These are phyloP conservation scores for Nysson spinosus DNA, from an alignment of 2,888 invertebrate genomes.

Conservation along the genomic window DNA sequence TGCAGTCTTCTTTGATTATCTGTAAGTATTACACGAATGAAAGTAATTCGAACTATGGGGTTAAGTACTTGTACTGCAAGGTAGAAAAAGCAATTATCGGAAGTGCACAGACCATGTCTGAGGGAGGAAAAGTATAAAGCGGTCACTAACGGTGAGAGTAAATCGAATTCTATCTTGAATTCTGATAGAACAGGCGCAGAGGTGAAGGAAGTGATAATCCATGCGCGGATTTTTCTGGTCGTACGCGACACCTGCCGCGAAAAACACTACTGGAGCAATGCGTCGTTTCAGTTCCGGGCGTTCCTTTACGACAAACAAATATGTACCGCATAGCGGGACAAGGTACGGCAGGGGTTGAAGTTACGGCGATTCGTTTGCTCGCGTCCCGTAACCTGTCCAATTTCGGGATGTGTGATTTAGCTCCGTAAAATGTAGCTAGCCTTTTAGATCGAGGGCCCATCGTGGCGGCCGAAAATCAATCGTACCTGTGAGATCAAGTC, in stretches of 20 bases:
- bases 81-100: no score
- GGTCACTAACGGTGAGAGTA: neutral
- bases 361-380: constrained; percentile 31
- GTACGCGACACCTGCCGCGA: constrained; percentile 64
- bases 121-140: neutral
- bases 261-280: constrained; percentile 41
- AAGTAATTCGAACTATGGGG: no score
- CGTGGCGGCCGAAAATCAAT: constrained; percentile 30
- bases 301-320: constrained; percentile 61
- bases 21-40: no score
- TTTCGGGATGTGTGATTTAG: constrained; percentile 25
- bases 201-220: neutral
- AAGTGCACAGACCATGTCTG: no score
- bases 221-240: constrained; percentile 31
- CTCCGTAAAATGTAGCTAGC: constrained; percentile 59
- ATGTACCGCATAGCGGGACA: constrained; percentile 60
- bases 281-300: constrained; percentile 65
- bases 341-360: constrained; percentile 49
- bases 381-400: constrained; percentile 28
- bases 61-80: no score
- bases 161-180: constrained; percentile 3
- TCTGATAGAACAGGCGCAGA: constrained; percentile 13
- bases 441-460: constrained; percentile 31
- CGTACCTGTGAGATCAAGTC: constrained; percentile 38
- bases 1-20: no score